Evolutionary conservation across 2,113 vertebrate species (phyloP).

Genomic region (Vanacampus margaritifer): DNA sequence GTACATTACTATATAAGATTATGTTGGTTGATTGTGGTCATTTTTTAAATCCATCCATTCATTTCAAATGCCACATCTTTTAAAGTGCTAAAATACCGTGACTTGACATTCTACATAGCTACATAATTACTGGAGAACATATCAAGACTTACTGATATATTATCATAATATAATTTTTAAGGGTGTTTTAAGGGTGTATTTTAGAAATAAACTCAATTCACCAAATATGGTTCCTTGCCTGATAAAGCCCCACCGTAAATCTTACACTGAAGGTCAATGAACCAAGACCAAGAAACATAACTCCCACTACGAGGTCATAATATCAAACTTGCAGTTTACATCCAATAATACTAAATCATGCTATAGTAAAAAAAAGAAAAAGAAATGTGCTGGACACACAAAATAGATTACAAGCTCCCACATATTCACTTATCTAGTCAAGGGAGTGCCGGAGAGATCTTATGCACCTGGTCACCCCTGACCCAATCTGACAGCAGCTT

Average conservation of each 20-base stretch:
- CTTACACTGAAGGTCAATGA: neutral
- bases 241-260: neutral
- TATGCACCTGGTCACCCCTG: conserved; percentile 13
- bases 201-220: neutral
- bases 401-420: neutral
- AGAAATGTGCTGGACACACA: neutral
- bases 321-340: neutral
- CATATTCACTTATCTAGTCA: neutral
- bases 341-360: neutral
- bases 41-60: neutral
- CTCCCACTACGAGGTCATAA: neutral
- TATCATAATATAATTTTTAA: neutral
- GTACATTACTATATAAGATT: too few species aligned
- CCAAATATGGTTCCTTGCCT: conserved; percentile 6
- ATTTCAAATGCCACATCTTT: neutral
- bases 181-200: neutral
- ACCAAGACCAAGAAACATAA: conserved; percentile 2
- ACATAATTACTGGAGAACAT: neutral
- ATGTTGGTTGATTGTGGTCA: too few species aligned
- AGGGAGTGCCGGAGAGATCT: neutral
- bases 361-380: neutral
- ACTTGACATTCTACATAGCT: neutral
- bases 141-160: neutral
- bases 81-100: neutral
- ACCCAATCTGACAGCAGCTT: conserved; percentile 25